These are phyloP conservation scores for Stigmatopora nigra DNA, from an alignment of 2,113 vertebrate species.

Conservation along the genomic window DNA sequence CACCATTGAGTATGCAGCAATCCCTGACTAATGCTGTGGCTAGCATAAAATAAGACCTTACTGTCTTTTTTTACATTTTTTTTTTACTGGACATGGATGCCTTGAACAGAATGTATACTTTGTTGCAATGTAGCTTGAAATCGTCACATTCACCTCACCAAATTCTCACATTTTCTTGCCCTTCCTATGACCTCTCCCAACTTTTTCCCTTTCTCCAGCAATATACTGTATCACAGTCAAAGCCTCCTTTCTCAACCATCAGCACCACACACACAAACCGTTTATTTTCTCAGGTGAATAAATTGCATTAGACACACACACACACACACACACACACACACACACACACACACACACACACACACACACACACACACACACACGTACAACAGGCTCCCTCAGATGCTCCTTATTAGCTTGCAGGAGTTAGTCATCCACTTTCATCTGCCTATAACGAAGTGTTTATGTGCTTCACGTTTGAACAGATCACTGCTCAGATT, in stretches of 20 bases:
- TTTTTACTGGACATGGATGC: background rate
- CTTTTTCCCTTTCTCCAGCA: too few species aligned
- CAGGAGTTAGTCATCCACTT: constrained; percentile 3
- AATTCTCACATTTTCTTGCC: background rate
- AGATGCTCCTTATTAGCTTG: constrained; percentile 4
- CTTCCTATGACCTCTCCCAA: background rate
- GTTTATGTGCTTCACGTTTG: constrained; percentile 3
- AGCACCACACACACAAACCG: background rate
- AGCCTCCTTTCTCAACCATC: background rate
- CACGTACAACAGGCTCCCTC: background rate
- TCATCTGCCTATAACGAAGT: constrained; percentile 4
- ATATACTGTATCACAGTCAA: background rate
- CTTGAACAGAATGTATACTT: constrained; percentile 2
- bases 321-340: background rate
- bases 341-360: background rate
- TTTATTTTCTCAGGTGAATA: constrained; percentile 6
- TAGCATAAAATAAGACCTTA: background rate
- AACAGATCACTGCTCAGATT: constrained; percentile 1
- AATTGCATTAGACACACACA: background rate
- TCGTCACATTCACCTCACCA: constrained; percentile 4
- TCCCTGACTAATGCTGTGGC: constrained; percentile 1
- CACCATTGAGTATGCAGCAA: constrained; percentile 1
- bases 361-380: background rate
- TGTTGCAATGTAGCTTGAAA: constrained; percentile 5
- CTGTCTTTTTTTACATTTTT: background rate